Conservation (phyloP, 2,113 vertebrate species). For the Agelaius phoeniceus region DNA sequence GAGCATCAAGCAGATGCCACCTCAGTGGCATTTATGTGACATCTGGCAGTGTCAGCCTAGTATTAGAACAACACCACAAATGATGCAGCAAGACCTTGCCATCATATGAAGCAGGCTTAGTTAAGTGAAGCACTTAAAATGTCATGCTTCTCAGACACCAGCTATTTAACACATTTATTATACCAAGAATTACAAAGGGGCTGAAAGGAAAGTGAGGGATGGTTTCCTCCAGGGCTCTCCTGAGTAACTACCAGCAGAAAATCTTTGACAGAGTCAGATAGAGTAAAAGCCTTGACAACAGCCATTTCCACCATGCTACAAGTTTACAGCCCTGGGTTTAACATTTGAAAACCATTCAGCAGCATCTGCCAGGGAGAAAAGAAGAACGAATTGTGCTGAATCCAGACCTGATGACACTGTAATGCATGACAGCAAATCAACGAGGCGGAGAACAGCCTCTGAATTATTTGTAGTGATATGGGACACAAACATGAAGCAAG, state of each 20-base stretch:
- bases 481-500: background rate
- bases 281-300: background rate
- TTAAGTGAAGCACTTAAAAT: background rate
- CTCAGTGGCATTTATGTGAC: background rate
- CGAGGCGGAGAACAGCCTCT: background rate
- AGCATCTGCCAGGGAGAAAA: background rate
- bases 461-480: background rate
- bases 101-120: background rate
- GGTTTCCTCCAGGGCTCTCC: background rate
- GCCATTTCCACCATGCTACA: background rate
- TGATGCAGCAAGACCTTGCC: background rate
- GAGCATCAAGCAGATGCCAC: background rate
- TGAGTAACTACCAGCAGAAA: background rate
- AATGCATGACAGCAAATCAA: background rate
- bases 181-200: background rate
- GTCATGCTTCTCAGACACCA: background rate
- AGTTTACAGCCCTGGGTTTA: background rate
- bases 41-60: background rate
- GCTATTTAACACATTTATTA: conserved; percentile 2
- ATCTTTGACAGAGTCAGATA: background rate
- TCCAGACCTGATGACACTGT: background rate
- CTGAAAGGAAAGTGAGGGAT: conserved; percentile 21
- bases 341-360: background rate
- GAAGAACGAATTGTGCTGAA: background rate
- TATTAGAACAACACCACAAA: background rate